phyloP scores from a whole-genome alignment of 2,888 invertebrate genomes.

The Caenorhabditis becei region DNA sequence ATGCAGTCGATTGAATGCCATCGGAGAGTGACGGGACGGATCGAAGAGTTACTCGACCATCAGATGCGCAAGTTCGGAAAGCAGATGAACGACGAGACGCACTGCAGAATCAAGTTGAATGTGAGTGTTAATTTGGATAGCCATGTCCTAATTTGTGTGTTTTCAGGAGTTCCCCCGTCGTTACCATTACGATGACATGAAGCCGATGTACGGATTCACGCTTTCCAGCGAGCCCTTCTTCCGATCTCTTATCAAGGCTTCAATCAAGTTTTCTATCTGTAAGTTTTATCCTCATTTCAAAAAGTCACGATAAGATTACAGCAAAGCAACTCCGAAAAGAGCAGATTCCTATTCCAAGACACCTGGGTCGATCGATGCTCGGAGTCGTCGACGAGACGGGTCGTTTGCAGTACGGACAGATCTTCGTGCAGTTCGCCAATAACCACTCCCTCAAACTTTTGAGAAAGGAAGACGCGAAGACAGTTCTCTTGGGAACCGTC shows the following conservation, averaged over 20 bases:
- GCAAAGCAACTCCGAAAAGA: conserved; percentile 54
- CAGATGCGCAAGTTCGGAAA: conserved; percentile 70
- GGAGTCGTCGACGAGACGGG: conserved; percentile 80
- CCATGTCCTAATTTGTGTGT: neutral
- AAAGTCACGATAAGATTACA: neutral
- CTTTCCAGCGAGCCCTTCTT: conserved; percentile 77
- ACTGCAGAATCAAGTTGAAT: conserved; percentile 68
- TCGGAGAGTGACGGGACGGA: conserved; percentile 66
- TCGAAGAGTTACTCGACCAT: conserved; percentile 76
- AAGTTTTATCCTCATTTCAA: conserved; percentile 9
- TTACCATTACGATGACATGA: conserved; percentile 60
- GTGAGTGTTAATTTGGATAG: conserved; percentile 17
- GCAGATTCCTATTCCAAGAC: conserved; percentile 68
- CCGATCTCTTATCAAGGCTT: conserved; percentile 74
- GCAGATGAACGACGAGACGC: conserved; percentile 69
- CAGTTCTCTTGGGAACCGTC: conserved; percentile 74
- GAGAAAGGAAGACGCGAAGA: conserved; percentile 13
- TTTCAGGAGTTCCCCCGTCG: conserved; percentile 70
- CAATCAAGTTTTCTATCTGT: conserved; percentile 65
- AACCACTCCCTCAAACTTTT: conserved; percentile 55
- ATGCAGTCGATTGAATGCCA: conserved; percentile 70
- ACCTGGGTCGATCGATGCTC: conserved; percentile 75
- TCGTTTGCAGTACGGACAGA: conserved; percentile 74
- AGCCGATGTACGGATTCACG: conserved; percentile 58
- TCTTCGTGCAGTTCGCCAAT: conserved; percentile 77